Conservation (phyloP, 2,888 invertebrate species). For the Hirtodrosophila cameraria region DNA sequence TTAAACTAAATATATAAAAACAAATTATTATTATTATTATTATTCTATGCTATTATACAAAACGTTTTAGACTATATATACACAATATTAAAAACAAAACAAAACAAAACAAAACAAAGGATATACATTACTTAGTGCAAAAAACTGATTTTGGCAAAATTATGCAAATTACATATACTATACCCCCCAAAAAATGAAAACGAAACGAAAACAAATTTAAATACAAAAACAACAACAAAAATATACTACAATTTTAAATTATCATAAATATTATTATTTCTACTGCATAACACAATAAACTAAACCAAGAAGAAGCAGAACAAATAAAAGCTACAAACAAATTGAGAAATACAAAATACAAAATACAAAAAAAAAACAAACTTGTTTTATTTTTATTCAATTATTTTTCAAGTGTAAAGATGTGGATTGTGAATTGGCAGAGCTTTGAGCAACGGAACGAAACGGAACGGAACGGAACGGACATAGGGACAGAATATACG, state of each 20-base stretch:
- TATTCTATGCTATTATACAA: conserved; percentile 78
- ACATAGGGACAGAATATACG: conserved; percentile 16
- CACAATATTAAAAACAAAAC: conserved; percentile 55
- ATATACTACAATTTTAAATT: conserved; percentile 57
- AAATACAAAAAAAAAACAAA: conserved; percentile 53
- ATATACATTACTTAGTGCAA: conserved; percentile 62
- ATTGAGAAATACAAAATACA: conserved; percentile 63
- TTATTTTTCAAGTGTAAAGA: conserved; percentile 43
- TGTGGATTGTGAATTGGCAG: conserved; percentile 64
- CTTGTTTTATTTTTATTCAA: conserved; percentile 73
- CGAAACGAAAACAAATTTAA: conserved; percentile 27
- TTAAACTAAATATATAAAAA: conserved; percentile 65
- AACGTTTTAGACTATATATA: conserved; percentile 75
- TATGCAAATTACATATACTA: conserved; percentile 78
- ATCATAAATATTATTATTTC: conserved; percentile 69
- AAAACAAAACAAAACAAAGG: conserved; percentile 25
- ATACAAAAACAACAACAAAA: conserved; percentile 33
- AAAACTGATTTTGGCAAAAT: conserved; percentile 82
- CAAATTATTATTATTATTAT: conserved; percentile 62
- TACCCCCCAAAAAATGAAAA: conserved; percentile 38
- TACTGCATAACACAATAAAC: conserved; percentile 63
- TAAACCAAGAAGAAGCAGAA: conserved; percentile 55
- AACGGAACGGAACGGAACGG: conserved; percentile 43
- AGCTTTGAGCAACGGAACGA: conserved; percentile 55
- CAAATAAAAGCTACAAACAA: conserved; percentile 69